Evolutionary conservation across 2,797 vertebrate genomes (phyloP).

Genomic region (Pangasius larnaudii): DNA sequence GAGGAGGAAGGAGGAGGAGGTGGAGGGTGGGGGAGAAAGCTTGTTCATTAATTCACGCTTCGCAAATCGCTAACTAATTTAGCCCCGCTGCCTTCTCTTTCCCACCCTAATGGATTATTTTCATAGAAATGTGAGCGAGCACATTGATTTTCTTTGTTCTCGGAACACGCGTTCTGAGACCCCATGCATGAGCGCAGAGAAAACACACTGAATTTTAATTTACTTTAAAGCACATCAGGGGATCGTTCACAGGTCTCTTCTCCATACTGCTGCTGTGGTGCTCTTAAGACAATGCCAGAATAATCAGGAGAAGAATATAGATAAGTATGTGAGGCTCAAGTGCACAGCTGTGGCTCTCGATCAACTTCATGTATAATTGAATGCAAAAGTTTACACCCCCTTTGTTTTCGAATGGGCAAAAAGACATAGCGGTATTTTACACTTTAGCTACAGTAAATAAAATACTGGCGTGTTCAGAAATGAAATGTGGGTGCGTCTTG

Average conservation of each 20-base stretch:
- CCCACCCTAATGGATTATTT: slow-evolving; percentile 57
- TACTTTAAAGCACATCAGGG: slow-evolving; percentile 48
- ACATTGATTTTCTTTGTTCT: slow-evolving; percentile 53
- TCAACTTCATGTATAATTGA: slow-evolving; percentile 13
- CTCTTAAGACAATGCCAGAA: slow-evolving; percentile 26
- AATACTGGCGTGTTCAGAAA: background rate
- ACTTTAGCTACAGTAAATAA: background rate
- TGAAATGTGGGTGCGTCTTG: background rate
- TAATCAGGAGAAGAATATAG: slow-evolving; percentile 33
- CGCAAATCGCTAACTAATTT: slow-evolving; percentile 99
- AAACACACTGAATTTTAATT: slow-evolving; percentile 54
- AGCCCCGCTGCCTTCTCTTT: slow-evolving; percentile 84
- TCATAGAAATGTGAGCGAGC: slow-evolving; percentile 56
- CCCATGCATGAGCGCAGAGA: slow-evolving; percentile 44
- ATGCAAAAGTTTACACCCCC: slow-evolving; percentile 22
- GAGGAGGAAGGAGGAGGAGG: background rate
- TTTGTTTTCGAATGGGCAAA: background rate
- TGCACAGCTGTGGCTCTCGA: slow-evolving; percentile 7
- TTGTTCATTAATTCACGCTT: slow-evolving; percentile 99
- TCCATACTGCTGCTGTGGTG: slow-evolving; percentile 24
- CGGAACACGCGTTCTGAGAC: slow-evolving; percentile 47
- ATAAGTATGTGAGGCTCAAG: slow-evolving; percentile 19
- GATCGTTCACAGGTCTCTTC: slow-evolving; percentile 42
- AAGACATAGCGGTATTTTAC: background rate
- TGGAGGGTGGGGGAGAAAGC: slow-evolving; percentile 76